A percentile compares a stretch with the other conserved stretches of the same genome.
phyloP scores from a whole-genome alignment of 2,113 vertebrate genomes.

The Lamprologus lemairii region DNA sequence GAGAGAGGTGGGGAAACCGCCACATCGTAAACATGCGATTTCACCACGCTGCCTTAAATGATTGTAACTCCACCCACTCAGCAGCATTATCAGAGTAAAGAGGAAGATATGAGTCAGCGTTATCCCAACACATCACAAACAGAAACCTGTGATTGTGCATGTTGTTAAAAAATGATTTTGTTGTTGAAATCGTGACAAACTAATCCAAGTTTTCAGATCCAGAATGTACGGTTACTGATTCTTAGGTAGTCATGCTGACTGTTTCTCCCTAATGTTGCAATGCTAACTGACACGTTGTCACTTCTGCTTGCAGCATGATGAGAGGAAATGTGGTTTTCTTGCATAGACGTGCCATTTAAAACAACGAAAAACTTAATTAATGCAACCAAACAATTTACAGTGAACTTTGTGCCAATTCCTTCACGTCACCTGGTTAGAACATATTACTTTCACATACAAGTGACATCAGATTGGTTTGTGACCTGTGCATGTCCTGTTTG shows the following conservation, averaged over 20 bases:
- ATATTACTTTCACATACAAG: background rate
- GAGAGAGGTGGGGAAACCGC: slow-evolving; percentile 54
- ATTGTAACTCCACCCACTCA: background rate
- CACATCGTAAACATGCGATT: background rate
- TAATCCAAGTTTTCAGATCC: slow-evolving; percentile 15
- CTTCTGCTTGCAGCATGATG: background rate
- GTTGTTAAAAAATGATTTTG: slow-evolving; percentile 29
- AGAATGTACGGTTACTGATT: background rate
- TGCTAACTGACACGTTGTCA: background rate
- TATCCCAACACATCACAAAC: background rate
- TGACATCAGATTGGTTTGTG: background rate
- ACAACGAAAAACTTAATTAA: background rate
- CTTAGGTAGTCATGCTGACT: background rate
- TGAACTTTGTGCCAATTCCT: background rate
- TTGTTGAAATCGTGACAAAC: slow-evolving; percentile 39
- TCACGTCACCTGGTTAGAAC: background rate
- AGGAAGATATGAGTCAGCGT: background rate
- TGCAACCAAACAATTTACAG: background rate
- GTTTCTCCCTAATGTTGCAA: slow-evolving; percentile 21
- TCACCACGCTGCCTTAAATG: background rate
- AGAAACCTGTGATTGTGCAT: slow-evolving; percentile 26
- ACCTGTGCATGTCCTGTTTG: slow-evolving; percentile 37
- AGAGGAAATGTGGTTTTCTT: background rate
- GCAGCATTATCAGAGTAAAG: background rate
- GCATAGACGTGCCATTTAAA: background rate